A percentile compares a stretch with the other conserved stretches of the same genome.
Evolutionary conservation across 2,888 invertebrate genomes (phyloP).

Genomic region (Hydropsyche betteni): DNA sequence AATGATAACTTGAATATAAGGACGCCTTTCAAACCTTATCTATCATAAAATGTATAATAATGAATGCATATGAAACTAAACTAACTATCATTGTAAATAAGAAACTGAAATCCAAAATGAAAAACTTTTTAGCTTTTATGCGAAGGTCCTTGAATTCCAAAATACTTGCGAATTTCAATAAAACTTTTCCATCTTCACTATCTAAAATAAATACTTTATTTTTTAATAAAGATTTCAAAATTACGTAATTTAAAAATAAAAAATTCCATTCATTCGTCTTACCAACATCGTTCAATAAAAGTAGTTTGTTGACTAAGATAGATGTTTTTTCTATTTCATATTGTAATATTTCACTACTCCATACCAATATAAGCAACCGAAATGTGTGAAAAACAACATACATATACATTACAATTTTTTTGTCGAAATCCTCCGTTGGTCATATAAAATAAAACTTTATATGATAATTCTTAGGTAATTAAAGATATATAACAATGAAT

Average conservation of each 20-base stretch:
- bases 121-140: background rate
- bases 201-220: background rate
- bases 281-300: background rate
- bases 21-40: too few species aligned
- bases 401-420: background rate
- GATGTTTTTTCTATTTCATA: slow-evolving; percentile 2
- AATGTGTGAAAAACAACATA: background rate
- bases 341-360: background rate
- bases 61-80: background rate
- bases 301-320: background rate
- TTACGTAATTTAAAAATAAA: background rate
- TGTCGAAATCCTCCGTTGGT: background rate
- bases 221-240: background rate
- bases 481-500: background rate
- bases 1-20: too few species aligned
- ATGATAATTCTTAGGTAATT: background rate
- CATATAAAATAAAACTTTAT: background rate
- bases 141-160: background rate
- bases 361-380: background rate
- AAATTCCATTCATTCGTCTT: background rate
- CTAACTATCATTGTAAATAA: background rate
- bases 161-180: background rate
- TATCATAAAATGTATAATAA: background rate
- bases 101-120: background rate
- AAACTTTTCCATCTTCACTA: background rate